These are phyloP conservation scores for Phthorimaea operculella DNA, from an alignment of 1,140 invertebrate genomes.

Conservation along the genomic window DNA sequence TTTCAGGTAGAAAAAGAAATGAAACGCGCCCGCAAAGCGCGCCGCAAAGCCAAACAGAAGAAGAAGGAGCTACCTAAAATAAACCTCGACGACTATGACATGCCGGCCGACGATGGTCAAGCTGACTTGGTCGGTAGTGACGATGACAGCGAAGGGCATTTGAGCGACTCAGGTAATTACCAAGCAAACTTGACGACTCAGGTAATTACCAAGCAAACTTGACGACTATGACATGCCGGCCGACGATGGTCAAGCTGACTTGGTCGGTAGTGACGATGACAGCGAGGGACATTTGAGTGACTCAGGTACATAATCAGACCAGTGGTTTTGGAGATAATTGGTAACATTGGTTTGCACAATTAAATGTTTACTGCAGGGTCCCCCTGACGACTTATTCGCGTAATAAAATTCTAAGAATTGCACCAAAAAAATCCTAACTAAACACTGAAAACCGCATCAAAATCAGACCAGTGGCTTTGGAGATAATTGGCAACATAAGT, in stretches of 20 bases:
- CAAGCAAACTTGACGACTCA: too few relatives aligned
- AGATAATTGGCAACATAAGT: too few relatives aligned
- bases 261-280: slow-evolving; percentile 59
- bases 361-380: too few relatives aligned
- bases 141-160: slow-evolving; percentile 60
- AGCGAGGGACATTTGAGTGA: slow-evolving; percentile 61
- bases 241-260: slow-evolving; percentile 70
- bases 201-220: slow-evolving; percentile 70
- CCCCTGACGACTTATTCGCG: too few relatives aligned
- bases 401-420: too few relatives aligned
- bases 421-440: too few relatives aligned
- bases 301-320: too few relatives aligned
- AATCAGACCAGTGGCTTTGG: too few relatives aligned
- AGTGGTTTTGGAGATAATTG: too few relatives aligned
- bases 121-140: slow-evolving; percentile 64
- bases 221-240: slow-evolving; percentile 72
- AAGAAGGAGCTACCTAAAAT: slow-evolving; percentile 68
- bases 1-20: slow-evolving; percentile 66
- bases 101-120: slow-evolving; percentile 71
- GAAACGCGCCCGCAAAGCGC: slow-evolving; percentile 67
- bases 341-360: too few relatives aligned
- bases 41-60: slow-evolving; percentile 63
- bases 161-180: slow-evolving; percentile 51
- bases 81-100: slow-evolving; percentile 72
- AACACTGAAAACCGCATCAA: too few relatives aligned